A percentile compares a stretch with the other conserved stretches of the same genome.
Conservation (phyloP, 2,797 vertebrate genomes). For the Macropus fuliginosus region DNA sequence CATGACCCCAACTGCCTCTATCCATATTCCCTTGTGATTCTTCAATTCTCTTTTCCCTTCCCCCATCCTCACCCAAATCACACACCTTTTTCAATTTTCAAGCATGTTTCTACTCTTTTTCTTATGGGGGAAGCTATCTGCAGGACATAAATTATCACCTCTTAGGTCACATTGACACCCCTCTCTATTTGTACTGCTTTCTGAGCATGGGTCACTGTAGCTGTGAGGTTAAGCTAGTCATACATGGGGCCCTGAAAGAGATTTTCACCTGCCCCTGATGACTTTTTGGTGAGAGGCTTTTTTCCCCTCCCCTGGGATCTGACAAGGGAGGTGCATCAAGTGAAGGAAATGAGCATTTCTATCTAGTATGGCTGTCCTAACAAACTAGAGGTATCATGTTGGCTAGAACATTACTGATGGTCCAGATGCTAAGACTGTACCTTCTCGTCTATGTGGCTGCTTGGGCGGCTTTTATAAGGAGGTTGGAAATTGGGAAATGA, state of each 20-base stretch:
- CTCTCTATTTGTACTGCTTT: background rate
- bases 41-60: background rate
- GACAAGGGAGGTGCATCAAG: background rate
- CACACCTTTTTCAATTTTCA: background rate
- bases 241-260: background rate
- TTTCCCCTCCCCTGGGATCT: background rate
- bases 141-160: conserved; percentile 41
- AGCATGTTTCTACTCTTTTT: background rate
- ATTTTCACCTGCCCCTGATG: background rate
- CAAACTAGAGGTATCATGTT: background rate
- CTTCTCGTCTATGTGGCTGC: background rate
- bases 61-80: background rate
- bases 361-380: background rate
- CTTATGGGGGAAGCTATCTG: background rate
- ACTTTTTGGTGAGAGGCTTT: background rate
- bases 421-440: background rate
- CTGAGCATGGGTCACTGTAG: background rate
- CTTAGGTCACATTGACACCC: background rate
- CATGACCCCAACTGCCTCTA: background rate
- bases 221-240: background rate
- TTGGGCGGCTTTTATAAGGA: background rate
- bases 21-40: background rate
- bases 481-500: background rate
- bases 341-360: background rate
- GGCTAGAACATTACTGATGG: background rate